Evolutionary conservation across 1,140 invertebrate genomes (phyloP).

Genomic region (Papilio aristodemus): DNA sequence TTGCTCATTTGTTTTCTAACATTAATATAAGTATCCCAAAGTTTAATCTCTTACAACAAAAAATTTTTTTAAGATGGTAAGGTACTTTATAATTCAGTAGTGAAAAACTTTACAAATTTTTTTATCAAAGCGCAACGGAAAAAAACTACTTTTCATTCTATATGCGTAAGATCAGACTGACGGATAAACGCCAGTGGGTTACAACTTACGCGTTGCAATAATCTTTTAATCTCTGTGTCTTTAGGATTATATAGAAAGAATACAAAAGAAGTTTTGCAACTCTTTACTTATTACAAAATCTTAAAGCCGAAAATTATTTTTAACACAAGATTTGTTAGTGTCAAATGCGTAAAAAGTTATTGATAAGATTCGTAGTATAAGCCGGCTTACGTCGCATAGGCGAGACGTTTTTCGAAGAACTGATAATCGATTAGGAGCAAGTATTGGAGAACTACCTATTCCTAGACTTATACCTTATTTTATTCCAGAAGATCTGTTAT

Average conservation of each 20-base stretch:
- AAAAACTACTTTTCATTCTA: slow-evolving; percentile 4
- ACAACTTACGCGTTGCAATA: not conserved
- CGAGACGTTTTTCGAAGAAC: not conserved
- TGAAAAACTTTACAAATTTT: not conserved
- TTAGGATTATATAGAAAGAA: not conserved
- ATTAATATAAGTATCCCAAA: slow-evolving; percentile 1
- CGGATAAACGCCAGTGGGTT: not conserved
- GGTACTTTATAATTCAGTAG: not conserved
- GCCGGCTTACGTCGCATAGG: not conserved
- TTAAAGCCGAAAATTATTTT: not conserved
- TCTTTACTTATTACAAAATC: not conserved
- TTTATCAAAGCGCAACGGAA: not conserved
- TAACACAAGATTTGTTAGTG: not conserved
- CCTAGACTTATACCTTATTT: too few species aligned
- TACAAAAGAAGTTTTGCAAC: not conserved
- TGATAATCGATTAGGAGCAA: not conserved
- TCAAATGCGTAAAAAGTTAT: not conserved
- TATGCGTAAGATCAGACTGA: not conserved
- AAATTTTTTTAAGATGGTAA: too few species aligned
- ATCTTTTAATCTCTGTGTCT: not conserved
- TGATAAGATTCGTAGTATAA: not conserved
- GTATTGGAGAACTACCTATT: not conserved
- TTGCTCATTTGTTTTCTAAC: not conserved
- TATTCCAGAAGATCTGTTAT: too few species aligned
- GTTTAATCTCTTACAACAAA: too few species aligned